These are phyloP conservation scores for Cheirogaleus medius DNA, from an alignment of 2,113 vertebrate species.

Conservation along the genomic window DNA sequence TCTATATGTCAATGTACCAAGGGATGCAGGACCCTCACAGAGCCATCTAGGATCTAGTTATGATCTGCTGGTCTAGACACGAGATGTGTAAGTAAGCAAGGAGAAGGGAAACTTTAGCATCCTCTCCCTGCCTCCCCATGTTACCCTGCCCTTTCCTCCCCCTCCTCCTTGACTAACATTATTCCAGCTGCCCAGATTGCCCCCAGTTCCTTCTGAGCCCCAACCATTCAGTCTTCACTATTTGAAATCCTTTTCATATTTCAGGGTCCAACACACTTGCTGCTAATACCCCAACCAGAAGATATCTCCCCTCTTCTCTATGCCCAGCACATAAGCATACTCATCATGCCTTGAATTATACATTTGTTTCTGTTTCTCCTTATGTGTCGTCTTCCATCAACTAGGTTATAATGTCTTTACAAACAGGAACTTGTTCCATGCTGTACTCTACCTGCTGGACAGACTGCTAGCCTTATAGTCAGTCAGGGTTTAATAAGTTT, in stretches of 20 bases:
- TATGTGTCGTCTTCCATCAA: background rate
- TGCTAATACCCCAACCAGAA: background rate
- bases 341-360: background rate
- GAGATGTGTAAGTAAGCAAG: background rate
- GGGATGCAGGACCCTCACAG: background rate
- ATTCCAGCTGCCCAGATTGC: background rate
- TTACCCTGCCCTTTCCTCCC: background rate
- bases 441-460: too few species aligned
- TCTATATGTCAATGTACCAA: too few species aligned
- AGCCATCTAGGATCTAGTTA: background rate
- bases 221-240: background rate
- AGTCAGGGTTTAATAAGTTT: background rate
- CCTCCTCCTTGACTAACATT: too few species aligned
- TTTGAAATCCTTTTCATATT: background rate
- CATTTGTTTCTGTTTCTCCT: background rate
- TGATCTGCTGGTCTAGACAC: fast-evolving
- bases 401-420: background rate
- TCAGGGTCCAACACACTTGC: background rate
- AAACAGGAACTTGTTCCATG: background rate
- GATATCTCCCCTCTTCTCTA: background rate
- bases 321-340: background rate
- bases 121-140: fast-evolving
- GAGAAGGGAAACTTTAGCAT: fast-evolving
- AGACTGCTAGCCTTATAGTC: background rate
- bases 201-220: background rate